Conservation (phyloP, 2,888 invertebrate genomes). For the Ecliptopera silaceata region DNA sequence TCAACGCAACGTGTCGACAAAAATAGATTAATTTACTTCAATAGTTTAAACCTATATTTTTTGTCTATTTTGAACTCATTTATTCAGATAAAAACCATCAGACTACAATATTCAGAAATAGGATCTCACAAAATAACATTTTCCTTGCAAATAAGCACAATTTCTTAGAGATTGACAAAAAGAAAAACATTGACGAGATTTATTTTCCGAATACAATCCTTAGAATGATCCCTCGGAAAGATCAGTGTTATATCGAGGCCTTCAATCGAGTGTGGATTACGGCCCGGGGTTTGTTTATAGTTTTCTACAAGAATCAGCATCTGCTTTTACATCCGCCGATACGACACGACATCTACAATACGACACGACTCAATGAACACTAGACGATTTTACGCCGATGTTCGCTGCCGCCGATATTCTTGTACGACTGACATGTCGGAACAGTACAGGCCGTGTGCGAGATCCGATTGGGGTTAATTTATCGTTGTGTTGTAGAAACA, state of each 20-base stretch:
- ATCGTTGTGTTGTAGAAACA: no score
- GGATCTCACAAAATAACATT: slow-evolving; percentile 3
- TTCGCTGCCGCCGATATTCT: no score
- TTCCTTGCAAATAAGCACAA: slow-evolving; percentile 13
- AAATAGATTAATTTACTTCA: no score
- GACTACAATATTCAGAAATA: not conserved
- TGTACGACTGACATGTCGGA: no score
- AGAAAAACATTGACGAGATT: slow-evolving; percentile 12
- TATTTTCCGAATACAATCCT: slow-evolving; percentile 24
- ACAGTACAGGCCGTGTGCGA: no score
- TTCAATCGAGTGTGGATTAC: slow-evolving; percentile 11
- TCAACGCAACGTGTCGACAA: no score
- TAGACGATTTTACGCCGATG: no score
- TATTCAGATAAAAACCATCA: not conserved
- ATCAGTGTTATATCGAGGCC: slow-evolving; percentile 7
- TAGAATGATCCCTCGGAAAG: slow-evolving; percentile 13
- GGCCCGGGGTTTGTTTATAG: not conserved
- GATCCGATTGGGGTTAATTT: no score
- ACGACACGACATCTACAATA: no score
- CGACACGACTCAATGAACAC: no score
- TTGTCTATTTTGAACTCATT: not conserved
- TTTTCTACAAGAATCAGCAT: not conserved
- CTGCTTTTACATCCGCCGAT: not conserved
- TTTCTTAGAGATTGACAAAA: slow-evolving; percentile 19
- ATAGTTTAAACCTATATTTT: no score